phyloP scores from a whole-genome alignment of 2,797 vertebrate species.

The Graptemys geographica region DNA sequence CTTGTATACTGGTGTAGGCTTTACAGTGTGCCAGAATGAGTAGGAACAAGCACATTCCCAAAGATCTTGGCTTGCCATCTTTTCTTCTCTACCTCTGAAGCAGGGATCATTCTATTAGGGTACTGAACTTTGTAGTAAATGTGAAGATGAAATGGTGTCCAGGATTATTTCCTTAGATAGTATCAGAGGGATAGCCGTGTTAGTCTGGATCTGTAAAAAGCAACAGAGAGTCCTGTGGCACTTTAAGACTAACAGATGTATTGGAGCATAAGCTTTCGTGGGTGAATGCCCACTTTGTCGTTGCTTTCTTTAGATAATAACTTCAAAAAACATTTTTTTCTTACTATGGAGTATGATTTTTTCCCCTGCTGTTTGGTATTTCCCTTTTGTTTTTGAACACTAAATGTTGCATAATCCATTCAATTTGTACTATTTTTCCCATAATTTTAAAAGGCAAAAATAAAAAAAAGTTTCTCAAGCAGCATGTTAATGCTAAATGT shows the following conservation, averaged over 20 bases:
- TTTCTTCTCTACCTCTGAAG: background rate
- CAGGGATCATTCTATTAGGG: background rate
- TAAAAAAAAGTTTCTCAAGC: background rate
- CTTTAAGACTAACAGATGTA: too few species aligned
- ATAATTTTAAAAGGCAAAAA: background rate
- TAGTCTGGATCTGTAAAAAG: too few species aligned
- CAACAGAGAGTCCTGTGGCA: too few species aligned
- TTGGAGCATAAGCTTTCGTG: too few species aligned
- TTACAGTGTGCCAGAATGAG: background rate
- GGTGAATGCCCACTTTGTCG: too few species aligned
- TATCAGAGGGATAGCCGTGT: too few species aligned
- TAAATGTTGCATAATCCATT: background rate
- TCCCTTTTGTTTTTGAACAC: background rate
- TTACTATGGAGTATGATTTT: background rate
- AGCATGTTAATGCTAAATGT: constrained; percentile 17
- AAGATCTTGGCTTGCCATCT: background rate
- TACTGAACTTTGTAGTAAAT: background rate
- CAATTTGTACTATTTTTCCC: background rate
- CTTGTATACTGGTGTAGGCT: background rate
- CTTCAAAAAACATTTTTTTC: background rate
- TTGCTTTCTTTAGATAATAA: background rate
- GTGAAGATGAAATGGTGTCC: background rate
- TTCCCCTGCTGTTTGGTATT: background rate
- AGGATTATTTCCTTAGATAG: constrained; percentile 8
- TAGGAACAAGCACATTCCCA: background rate